Evolutionary conservation across 2,888 invertebrate genomes (phyloP), one percentile per base, ranked within the genome.

Genomic region (Drosophila yooni): DNA sequence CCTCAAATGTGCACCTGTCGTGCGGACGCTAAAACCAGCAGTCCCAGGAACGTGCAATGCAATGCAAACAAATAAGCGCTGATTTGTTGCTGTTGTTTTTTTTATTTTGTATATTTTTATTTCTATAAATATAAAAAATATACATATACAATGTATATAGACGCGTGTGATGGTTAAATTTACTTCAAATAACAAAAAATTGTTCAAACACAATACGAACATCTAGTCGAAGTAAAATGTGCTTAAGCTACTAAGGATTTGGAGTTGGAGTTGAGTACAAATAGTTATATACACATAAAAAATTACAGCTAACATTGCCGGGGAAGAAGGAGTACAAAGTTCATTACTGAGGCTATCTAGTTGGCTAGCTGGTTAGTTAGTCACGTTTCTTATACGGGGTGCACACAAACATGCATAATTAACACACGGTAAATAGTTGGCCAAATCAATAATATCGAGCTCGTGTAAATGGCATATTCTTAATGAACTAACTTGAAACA

Each of bases 71-170:
- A 71, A 36, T 70, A 57, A 64, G 74, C 70, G 61, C 40, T n/a
- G 57, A 52, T 43, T 50, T 67, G 15, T 63, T n/a, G 31, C 68
- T 33, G 21, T 59, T 70, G 15, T 53, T 48, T 21, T n/a, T 53
- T 46, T 25, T 46, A 15, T n/a, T 52, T 33, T 60, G 48, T 63
- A 40, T 21, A 46, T 67, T 65, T 72, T 77, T 70, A 52, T 74
- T 70, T 50, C 60, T 77, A 74, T 79, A 77, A 79, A 77, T 79
- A 79, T 77, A 77, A 59, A 77, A 77, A 77, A 77, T 79, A 74
- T 66, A 60, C 75, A 79, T 70, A 70, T 77, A 65, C 48, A 65
- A 52, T 62, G 59, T 65, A 59, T 62, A 65, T 43, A 48, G 40
- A 56, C 51, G 60, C 62, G 52, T 74, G 76, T 79, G 64, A 57